Base-by-base conservation (phyloP, 2,888 invertebrate genomes). In the Pocota personata region DNA sequence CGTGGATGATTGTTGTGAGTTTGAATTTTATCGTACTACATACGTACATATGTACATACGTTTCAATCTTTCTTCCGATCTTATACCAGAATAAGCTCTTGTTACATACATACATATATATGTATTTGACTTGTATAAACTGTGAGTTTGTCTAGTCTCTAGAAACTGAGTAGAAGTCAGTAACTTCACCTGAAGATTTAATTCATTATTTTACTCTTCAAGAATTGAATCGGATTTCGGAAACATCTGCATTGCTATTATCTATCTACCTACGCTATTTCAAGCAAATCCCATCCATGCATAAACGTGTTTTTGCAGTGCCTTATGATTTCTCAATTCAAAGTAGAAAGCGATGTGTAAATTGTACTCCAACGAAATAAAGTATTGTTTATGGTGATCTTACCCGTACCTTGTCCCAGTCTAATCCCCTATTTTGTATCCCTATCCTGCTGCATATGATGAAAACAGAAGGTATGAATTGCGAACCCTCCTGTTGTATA, bases 351-450 rank as follows among this genome's bases (percentile, higher is more conserved):
- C 12, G 19, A 21, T 40, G 66, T 46, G 48, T 66, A 57, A 57
- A 50, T 67, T 32, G 19, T 50, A 12, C 37, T 60, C 52, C 60
- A 55, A 4, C 40, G 48, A 66, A 79, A 66, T 24, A 40, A 16
- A 43, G 50, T 57, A 67, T 67, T 75, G 67, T 67, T 71, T 62
- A 16, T 62, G 35, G 12, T 21, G 52, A 75, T 75, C 64, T 58
- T 79, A 60, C 77, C 62, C 77, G 62, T 71, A 62, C 67, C 60
- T 72, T 66, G 50, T 73, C 14, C 30, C n/a, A 32, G 14, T 73
- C 60, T 67, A 75, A 62, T 60, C 80, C 73, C 75, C 67, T 80
- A 75, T 75, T 60, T 12, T n/a, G 35, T 60, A 73, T 43, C 73
- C 66, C 58, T 67, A 67, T 67, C 48, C 46, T 66, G 32, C 50